These are phyloP conservation scores for Heliocidaris tuberculata DNA, from an alignment of 35 echinoderm and acorn worm genomes.

Conservation along the genomic window DNA sequence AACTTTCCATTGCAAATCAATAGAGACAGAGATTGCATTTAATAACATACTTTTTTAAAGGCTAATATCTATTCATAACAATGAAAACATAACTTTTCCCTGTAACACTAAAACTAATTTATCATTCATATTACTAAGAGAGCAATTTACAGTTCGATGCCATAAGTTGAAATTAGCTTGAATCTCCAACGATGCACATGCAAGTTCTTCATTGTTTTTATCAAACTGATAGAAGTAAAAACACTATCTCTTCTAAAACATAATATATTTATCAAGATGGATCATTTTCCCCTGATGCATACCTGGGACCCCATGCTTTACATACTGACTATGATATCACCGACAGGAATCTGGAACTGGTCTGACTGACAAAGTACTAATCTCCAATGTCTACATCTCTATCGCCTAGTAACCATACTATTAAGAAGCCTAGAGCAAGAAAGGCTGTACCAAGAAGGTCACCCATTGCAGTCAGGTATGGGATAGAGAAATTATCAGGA, in stretches of 20 bases:
- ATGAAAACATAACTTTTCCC: neutral
- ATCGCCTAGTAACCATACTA: slow-evolving; percentile 86
- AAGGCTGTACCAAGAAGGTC: slow-evolving; percentile 83
- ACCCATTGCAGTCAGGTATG: slow-evolving; percentile 89
- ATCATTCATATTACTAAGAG: neutral
- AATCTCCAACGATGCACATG: no score
- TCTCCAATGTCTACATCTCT: slow-evolving; percentile 91
- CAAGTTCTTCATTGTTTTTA: no score
- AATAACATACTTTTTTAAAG: neutral
- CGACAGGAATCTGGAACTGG: no score
- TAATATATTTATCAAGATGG: no score
- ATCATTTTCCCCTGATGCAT: no score
- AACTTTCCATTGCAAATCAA: neutral
- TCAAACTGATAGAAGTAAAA: no score
- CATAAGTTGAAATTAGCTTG: no score
- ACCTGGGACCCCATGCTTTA: no score
- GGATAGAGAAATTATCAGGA: slow-evolving; percentile 93
- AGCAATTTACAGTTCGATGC: neutral
- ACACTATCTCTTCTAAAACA: no score
- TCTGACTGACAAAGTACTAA: slow-evolving; percentile 14
- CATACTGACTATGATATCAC: no score
- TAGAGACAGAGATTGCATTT: neutral
- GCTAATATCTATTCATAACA: neutral
- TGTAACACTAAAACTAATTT: neutral
- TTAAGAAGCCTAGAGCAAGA: slow-evolving; percentile 83